phyloP scores from a whole-genome alignment of 2,113 vertebrate genomes.

The Deroptyus accipitrinus region DNA sequence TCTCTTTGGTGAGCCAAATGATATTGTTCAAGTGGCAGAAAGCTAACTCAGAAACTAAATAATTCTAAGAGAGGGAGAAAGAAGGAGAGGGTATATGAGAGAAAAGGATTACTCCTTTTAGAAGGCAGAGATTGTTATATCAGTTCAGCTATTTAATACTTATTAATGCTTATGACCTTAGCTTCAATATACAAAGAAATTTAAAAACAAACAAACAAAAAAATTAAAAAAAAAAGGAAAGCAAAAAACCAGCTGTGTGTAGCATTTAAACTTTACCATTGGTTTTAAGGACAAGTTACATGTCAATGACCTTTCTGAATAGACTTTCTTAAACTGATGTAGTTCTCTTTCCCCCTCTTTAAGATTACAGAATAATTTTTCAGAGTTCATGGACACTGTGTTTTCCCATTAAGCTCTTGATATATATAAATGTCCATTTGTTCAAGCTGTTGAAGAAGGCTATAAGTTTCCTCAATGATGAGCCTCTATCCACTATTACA shows the following conservation, averaged over 20 bases:
- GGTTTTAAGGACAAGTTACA: background rate
- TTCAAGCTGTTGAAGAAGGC: background rate
- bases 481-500: background rate
- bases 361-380: background rate
- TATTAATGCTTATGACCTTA: background rate
- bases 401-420: background rate
- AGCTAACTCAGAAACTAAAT: background rate
- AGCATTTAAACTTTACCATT: background rate
- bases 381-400: background rate
- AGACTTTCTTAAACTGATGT: background rate
- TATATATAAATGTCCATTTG: background rate
- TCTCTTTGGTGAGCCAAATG: background rate
- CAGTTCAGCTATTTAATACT: background rate
- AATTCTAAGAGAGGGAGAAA: background rate
- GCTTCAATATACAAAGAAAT: background rate
- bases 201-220: background rate
- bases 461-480: background rate
- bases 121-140: background rate
- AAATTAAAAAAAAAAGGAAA: background rate
- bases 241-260: background rate
- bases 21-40: background rate
- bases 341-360: background rate
- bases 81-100: background rate
- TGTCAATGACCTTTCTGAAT: background rate
- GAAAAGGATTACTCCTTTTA: background rate